A percentile compares a stretch with the other conserved stretches of the same genome.
Evolutionary conservation across 2,888 invertebrate species (phyloP).

Genomic region (Diogma glabrata): DNA sequence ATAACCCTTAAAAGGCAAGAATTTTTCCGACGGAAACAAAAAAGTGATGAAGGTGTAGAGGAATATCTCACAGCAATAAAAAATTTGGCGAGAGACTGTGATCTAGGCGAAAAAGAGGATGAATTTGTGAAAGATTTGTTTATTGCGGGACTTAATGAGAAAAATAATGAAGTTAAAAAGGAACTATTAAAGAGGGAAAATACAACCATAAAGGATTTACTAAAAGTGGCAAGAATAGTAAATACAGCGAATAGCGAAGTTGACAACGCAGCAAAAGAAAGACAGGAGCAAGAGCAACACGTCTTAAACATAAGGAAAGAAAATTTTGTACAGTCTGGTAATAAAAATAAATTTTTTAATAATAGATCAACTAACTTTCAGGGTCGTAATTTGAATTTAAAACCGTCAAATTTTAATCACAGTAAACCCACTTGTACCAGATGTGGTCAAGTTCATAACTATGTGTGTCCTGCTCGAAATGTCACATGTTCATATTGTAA

Average conservation of each 20-base stretch:
- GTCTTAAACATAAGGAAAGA: neutral
- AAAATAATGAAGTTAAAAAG: neutral
- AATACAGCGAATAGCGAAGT: neutral
- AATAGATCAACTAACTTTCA: neutral
- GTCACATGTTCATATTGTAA: neutral
- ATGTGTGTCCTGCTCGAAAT: neutral
- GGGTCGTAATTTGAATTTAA: neutral
- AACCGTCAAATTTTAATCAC: neutral
- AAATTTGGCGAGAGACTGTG: neutral
- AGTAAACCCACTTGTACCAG: neutral
- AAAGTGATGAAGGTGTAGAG: neutral
- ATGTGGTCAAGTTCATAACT: neutral
- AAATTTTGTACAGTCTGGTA: neutral
- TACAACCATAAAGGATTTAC: neutral
- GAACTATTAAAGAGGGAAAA: neutral
- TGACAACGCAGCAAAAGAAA: neutral
- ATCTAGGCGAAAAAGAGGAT: neutral
- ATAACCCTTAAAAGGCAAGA: neutral
- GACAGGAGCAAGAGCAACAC: neutral
- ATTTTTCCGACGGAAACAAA: neutral
- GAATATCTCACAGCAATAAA: neutral
- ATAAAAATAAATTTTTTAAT: neutral
- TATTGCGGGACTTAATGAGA: neutral
- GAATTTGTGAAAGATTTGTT: neutral
- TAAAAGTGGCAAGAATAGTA: neutral